Evolutionary conservation across 2,888 invertebrate species (phyloP), one percentile per base, ranked within the genome.

Genomic region (Hydriomena furcata): DNA sequence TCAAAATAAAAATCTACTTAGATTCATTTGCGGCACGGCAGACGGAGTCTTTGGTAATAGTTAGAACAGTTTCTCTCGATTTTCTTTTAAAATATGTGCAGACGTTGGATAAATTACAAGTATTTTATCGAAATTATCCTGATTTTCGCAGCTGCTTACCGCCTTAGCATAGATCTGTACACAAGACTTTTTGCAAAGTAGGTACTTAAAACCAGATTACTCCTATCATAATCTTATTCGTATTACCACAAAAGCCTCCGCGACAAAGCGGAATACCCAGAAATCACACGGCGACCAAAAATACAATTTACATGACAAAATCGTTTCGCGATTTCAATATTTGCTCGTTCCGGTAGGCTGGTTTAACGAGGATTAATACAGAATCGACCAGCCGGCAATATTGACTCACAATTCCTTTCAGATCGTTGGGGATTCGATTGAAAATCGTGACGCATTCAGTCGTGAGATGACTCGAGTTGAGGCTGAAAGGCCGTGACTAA

Each of bases 361-460:
- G 45, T 57, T 57, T 61, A 59, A 59, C 55, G 57, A 41, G 59
- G 53, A 59, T 61, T 61, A 61, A 57, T 61, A 57, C 58, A 54
- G 54, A 54, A 48, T 47, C 52, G 42, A 55, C 55, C 60, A 55
- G 52, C 46, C 52, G 55, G 58, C 51, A 62, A 62, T 60, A 62
- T 62, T 62, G 62, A 60, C 58, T 59, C 52, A 56, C 47, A 52
- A 61, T 61, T 61, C 54, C 58, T 59, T 55, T 52, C 52, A 46
- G 53, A 57, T 55, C 59, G 57, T 51, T 59, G 52, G 53, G 44
- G 59, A 61, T 57, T 48, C 57, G 57, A 61, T 59, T 61, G 61
- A 55, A 57, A 61, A 59, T 31, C 52, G 56, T 54, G 46, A 61
- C 49, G 57, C 58, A 47, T 58, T 49, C 52, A 31, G 40, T 48